These are phyloP conservation scores for Halisarca cf. caerulea DNA, from an alignment of 37 sponge, comb jelly and placozoan genomes.

Conservation along the genomic window DNA sequence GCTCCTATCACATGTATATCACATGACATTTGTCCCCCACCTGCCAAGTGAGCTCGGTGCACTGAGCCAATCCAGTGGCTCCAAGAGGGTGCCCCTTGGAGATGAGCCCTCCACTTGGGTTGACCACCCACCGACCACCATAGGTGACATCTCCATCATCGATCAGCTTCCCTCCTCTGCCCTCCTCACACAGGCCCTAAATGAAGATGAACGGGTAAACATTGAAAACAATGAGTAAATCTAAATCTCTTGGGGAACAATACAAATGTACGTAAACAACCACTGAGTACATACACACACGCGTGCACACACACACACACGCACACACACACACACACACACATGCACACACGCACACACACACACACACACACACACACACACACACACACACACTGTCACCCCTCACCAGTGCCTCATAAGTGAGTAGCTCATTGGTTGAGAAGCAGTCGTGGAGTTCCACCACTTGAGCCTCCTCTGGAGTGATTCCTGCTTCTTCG, in stretches of 20 bases:
- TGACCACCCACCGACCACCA: conserved; percentile 73
- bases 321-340: conserved; percentile 55
- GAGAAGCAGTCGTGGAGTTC: conserved; percentile 84
- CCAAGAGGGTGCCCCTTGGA: conserved; percentile 84
- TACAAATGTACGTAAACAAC: not conserved
- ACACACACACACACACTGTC: not conserved
- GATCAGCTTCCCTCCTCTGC: conserved; percentile 57
- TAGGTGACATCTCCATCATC: conserved; percentile 67
- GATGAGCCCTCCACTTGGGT: conserved; percentile 76
- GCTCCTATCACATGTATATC: too few species aligned
- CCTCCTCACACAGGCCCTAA: conserved; percentile 67
- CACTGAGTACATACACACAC: conserved; percentile 23
- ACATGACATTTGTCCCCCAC: conserved; percentile 15
- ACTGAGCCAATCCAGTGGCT: conserved; percentile 79
- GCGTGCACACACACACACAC: conserved; percentile 46
- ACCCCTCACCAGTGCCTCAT: conserved; percentile 67
- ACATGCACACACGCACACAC: conserved; percentile 22
- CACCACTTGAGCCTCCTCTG: conserved; percentile 62
- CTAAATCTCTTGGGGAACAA: not conserved
- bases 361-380: conserved; percentile 1
- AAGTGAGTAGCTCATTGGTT: conserved; percentile 73
- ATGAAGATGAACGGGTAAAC: not conserved
- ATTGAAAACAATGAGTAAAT: not conserved
- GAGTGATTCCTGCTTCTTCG: conserved; percentile 37
- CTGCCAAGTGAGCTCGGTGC: conserved; percentile 78